These are phyloP conservation scores for Laothoe populi DNA, from an alignment of 2,888 invertebrate genomes.

Conservation along the genomic window DNA sequence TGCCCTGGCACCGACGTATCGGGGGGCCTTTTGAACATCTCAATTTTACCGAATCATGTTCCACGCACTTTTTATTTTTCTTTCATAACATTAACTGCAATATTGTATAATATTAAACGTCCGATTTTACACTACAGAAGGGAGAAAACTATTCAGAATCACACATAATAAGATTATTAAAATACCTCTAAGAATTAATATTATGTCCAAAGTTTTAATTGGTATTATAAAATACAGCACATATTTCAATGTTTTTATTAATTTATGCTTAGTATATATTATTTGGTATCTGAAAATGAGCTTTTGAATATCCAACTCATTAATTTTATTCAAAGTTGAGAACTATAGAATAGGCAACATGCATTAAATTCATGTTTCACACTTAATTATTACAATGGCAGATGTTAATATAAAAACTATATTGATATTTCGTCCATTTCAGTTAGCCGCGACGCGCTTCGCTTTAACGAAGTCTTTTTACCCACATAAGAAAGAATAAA, in stretches of 20 bases:
- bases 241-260: not conserved
- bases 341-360: slow-evolving; percentile 27
- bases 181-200: not conserved
- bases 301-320: slow-evolving; percentile 17
- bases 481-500: slow-evolving; percentile 38
- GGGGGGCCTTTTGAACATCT: slow-evolving; percentile 69
- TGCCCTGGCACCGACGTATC: slow-evolving; percentile 59
- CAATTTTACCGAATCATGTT: slow-evolving; percentile 54
- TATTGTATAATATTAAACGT: slow-evolving; percentile 28
- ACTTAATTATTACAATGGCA: slow-evolving; percentile 75
- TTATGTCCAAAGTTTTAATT: too few species aligned
- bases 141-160: not conserved
- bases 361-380: slow-evolving; percentile 53
- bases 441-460: slow-evolving; percentile 44
- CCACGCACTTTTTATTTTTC: slow-evolving; percentile 26
- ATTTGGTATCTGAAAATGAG: slow-evolving; percentile 11
- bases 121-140: not conserved
- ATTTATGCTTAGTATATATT: not conserved
- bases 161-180: not conserved
- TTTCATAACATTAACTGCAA: slow-evolving; percentile 37
- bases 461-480: slow-evolving; percentile 57
- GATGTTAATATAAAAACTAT: slow-evolving; percentile 66
- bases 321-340: slow-evolving; percentile 1
- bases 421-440: slow-evolving; percentile 62
- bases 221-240: too few species aligned